A percentile compares a stretch with the other conserved stretches of the same genome.
Evolutionary conservation across 2,888 invertebrate genomes (phyloP).

Genomic region (Choristoneura rosaceana): DNA sequence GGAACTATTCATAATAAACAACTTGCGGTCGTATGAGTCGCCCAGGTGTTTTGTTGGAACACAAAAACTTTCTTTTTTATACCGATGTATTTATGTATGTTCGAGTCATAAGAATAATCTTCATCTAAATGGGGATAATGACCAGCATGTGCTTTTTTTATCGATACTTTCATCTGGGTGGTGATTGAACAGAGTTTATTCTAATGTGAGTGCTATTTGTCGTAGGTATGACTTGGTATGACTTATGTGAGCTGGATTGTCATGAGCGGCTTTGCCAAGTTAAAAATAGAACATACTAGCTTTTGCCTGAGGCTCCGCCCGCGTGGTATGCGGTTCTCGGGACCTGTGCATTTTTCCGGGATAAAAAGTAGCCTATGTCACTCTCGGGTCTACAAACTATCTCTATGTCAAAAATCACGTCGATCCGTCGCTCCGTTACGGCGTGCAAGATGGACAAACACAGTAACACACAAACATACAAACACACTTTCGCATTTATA

Average conservation of each 20-base stretch:
- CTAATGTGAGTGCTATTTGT: not conserved
- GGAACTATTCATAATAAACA: not conserved
- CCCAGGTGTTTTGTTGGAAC: not conserved
- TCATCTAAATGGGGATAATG: conserved; percentile 4
- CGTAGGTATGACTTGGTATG: not conserved
- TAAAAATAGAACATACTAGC: not conserved
- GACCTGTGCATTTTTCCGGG: too few species aligned
- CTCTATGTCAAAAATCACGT: too few species aligned
- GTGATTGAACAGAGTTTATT: conserved; percentile 15
- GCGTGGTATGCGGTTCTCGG: too few species aligned
- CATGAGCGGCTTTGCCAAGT: not conserved
- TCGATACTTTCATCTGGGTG: conserved; percentile 19
- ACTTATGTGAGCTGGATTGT: not conserved
- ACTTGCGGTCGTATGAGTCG: not conserved
- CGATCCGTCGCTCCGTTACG: too few species aligned
- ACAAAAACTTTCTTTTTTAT: not conserved
- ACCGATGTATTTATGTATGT: not conserved
- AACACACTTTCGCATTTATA: too few species aligned
- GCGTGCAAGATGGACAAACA: too few species aligned
- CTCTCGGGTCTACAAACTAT: too few species aligned
- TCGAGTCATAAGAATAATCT: not conserved
- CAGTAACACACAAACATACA: too few species aligned
- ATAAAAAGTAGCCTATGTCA: too few species aligned
- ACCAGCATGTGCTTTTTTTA: conserved; percentile 12
- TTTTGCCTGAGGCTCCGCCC: too few species aligned